phyloP scores from a whole-genome alignment of 1,140 invertebrate species.

The Bombus fervidus region DNA sequence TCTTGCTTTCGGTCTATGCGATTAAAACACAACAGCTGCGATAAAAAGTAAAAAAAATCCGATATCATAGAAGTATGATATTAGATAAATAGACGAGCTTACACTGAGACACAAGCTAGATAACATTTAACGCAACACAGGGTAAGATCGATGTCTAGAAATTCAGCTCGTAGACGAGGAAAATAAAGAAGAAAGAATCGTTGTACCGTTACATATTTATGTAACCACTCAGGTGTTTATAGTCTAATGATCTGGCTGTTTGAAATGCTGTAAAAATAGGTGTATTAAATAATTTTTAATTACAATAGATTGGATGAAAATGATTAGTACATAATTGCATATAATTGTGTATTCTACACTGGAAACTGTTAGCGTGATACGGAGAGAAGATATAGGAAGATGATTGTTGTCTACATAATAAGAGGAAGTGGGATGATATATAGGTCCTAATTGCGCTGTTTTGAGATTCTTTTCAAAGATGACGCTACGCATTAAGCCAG shows the following conservation, averaged over 20 bases:
- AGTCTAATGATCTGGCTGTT: background rate
- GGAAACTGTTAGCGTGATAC: background rate
- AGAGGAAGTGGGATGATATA: background rate
- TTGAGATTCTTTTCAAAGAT: background rate
- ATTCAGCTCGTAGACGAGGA: no score
- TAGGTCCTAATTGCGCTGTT: background rate
- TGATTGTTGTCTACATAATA: background rate
- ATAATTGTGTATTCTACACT: background rate
- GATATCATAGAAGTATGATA: background rate
- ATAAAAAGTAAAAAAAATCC: background rate
- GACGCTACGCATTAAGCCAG: background rate
- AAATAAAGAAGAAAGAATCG: background rate
- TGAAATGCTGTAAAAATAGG: background rate
- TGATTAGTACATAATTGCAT: background rate
- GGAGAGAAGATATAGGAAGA: background rate
- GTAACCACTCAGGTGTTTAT: background rate
- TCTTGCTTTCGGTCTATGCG: no score
- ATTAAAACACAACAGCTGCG: no score
- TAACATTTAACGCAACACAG: no score
- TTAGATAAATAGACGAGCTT: no score
- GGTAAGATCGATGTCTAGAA: no score
- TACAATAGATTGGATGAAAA: background rate
- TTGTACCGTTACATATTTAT: background rate
- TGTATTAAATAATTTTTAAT: background rate
- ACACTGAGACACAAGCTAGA: no score